Evolutionary conservation across 2,113 vertebrate species (phyloP).

Genomic region (Empidonax alnorum): DNA sequence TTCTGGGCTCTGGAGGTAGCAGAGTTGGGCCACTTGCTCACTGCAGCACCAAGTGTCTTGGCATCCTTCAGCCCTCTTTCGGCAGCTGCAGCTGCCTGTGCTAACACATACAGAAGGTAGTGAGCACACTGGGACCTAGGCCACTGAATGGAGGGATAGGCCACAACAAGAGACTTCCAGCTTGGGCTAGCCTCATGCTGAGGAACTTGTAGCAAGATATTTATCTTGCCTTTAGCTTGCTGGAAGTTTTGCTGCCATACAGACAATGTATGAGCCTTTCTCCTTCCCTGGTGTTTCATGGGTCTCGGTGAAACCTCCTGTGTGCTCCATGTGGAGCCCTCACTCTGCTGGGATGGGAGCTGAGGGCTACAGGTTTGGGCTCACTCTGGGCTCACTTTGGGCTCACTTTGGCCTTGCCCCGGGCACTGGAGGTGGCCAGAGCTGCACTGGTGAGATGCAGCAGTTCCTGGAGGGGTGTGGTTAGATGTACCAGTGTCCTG

Average conservation of each 20-base stretch:
- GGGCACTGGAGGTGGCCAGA: background rate
- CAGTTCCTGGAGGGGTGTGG: background rate
- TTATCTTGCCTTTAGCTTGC: background rate
- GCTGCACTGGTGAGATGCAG: background rate
- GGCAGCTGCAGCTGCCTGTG: background rate
- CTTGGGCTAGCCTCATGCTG: background rate
- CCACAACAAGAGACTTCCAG: accelerated
- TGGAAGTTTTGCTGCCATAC: background rate
- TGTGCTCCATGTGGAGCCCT: background rate
- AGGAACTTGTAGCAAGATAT: background rate
- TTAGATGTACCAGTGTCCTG: background rate
- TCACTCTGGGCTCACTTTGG: background rate
- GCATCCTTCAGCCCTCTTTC: background rate
- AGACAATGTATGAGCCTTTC: background rate
- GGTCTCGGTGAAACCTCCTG: background rate
- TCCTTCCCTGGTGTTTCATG: background rate
- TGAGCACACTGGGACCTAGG: background rate
- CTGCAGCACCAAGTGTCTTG: background rate
- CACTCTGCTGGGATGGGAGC: background rate
- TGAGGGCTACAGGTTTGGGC: background rate
- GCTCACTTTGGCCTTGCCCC: background rate
- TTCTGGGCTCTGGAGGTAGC: background rate
- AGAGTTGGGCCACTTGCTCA: background rate
- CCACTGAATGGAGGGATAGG: background rate
- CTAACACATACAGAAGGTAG: background rate